Conservation (phyloP, 2,113 vertebrate genomes). For the Psittacara wagleri region DNA sequence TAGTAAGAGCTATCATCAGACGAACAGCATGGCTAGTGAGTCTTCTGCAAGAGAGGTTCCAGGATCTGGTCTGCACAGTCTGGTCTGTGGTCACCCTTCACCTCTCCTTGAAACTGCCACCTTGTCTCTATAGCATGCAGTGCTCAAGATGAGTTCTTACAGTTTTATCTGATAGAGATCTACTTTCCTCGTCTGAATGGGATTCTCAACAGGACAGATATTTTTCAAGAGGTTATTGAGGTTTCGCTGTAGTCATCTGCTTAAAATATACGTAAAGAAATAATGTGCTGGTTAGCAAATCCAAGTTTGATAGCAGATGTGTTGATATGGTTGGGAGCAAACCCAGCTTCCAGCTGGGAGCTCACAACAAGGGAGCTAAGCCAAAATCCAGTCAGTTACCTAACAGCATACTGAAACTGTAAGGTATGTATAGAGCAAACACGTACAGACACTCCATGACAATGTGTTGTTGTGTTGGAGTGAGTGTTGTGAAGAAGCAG, state of each 20-base stretch:
- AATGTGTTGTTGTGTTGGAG: background rate
- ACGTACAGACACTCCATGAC: background rate
- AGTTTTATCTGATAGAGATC: background rate
- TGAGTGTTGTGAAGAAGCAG: background rate
- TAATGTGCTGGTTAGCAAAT: background rate
- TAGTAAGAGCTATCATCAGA: background rate
- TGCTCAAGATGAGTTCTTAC: background rate
- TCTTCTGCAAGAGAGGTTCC: background rate
- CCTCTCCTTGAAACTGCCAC: background rate
- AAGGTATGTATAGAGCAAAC: background rate
- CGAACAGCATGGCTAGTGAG: background rate
- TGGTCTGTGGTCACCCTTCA: background rate
- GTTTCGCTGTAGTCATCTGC: background rate
- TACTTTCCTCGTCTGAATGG: background rate
- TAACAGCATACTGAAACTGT: background rate
- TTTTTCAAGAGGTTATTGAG: background rate
- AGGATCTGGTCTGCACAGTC: background rate
- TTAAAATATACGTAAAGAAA: background rate
- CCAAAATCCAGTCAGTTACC: background rate
- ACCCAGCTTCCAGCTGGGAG: background rate
- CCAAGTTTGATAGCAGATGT: background rate
- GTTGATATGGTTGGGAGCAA: background rate
- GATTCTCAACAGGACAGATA: background rate
- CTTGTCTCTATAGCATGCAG: background rate
- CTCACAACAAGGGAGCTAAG: background rate